Evolutionary conservation across 2,113 vertebrate species (phyloP), one percentile per base, ranked within the genome.

Genomic region (Microcebus lehilahytsara): DNA sequence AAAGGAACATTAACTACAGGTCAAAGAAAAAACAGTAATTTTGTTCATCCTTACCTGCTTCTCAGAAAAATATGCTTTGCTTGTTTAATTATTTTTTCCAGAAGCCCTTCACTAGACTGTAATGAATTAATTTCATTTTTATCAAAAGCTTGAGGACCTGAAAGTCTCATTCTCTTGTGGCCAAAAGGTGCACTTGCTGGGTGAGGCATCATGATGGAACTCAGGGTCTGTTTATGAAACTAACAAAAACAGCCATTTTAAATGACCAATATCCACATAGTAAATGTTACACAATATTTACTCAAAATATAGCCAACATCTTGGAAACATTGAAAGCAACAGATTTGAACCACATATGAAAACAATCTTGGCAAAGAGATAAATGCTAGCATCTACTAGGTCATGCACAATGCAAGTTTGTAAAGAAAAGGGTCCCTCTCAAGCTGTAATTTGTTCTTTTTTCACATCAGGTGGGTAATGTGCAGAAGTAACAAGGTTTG

Each of bases 1-100:
- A 66, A 23, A 92, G 51, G 34, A 58, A 78, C 95, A 49, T 87
- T 1, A 17, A 80, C 42, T 34, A 16, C 8, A 84, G 7, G 46
- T 88, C 51, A 72, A 87, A 93, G 17, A 94, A 49, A 89, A 93
- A 91, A 22, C 0, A 92, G 20, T 51, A 64, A 87, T 49, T 79
- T 56, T 67, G 30, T 91, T 92, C 51, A 56, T 86, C 83, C 98
- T 66, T 92, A 99, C 99, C 99, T 99, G 98, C 99, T 99, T 30
- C 99, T 99, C 85, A 99, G 98, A 97, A 99, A 99, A 91, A 99
- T 99, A 97, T 99, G 99, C 74, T 99, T 99, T 96, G 99, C 99
- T 98, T 99, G 99, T 97, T 99, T 99, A 98, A 99, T 99, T 97
- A 99, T 99, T 98, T 99, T 99, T 98, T 99, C 99, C 98, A 99